Evolutionary conservation across 2,113 vertebrate genomes (phyloP), one percentile per base, ranked within the genome.

Genomic region (Nothoprocta pentlandii): DNA sequence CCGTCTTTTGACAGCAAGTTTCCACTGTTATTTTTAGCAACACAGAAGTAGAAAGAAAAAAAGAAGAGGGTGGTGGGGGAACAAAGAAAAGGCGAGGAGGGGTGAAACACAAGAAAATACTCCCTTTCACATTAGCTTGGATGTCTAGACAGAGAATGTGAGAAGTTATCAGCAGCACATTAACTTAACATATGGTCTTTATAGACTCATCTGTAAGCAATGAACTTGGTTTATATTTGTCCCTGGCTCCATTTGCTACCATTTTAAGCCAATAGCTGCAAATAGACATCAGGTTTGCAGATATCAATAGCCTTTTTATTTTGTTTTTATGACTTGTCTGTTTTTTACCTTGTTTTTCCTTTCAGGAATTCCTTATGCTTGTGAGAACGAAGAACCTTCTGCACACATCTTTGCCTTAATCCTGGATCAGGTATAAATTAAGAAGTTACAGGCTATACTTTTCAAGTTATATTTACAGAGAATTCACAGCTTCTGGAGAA

Each of bases 121-220:
- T 95, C 59, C 36, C 36, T 68, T 85, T 85, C 63, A 69, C 20
- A 30, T 89, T 75, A 70, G 41, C 75, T 93, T 84, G 70, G 63
- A 70, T 47, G 81, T 95, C 95, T 94, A 95, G 91, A 94, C 91
- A 91, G 75, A 92, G 90, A 87, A 91, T 8, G 28, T 56, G 89
- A 85, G 91, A 96, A 93, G 59, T 75, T 96, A 95, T 95, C 69
- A 5, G 63, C 68, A 89, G 81, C 68, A 79, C 2, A 59, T 91
- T 77, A 89, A 80, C n/a, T 94, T 87, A 74, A 87, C 59, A 85
- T 61, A 85, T 42, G 63, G 53, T 30, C 53, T 76, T 89, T 82
- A 92, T 68, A 79, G 63, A 74, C 64, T 67, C 41, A 73, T 51
- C 34, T 83, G 39, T 61, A 69, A 89, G 63, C 68, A 91, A 77